Base-by-base conservation (phyloP, 2,888 invertebrate genomes). In the Reticulitermes lucifugus region DNA sequence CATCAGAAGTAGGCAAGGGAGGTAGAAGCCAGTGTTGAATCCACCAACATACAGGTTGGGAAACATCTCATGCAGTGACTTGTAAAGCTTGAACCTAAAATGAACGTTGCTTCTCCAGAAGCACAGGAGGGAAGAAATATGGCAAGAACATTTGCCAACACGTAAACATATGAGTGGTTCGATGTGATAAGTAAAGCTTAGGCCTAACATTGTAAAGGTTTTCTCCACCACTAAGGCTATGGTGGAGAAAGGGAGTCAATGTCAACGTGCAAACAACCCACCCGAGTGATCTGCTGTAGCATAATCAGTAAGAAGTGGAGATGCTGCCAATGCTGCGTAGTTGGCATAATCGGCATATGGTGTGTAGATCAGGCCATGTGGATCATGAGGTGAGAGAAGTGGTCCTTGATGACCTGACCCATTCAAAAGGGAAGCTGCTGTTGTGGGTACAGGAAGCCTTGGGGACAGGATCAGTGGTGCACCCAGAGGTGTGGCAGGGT, bases 401-500 rank as follows among this genome's bases (percentile, higher is more conserved):
- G 84, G 92, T 89, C 79, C 94, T 93, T 79, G 95, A 94, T 83
- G 94, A 93, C 89, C 84, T 87, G 92, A 93, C 86, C 92, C 94
- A 89, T 92, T 93, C 86, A 93, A 89, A 73, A 94, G 91, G 82
- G 93, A 93, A 81, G 95, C 95, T 73, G 95, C 96, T 86, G 96
- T 94, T 84, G 95, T 96, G 82, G 95, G 95, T 86, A 95, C 96
- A 22, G 96, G 96, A 94, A 97, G 96, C 89, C 98, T 94, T 86
- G 97, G 97, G 75, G 98, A 97, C 87, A 98, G 94, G 89, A 99
- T 98, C 90, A 98, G 93, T 4, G 98, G 98, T 0, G 98, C 98
- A 51, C 98, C 97, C 86, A 98, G 91, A 0, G 98, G 98, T 18
- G 96, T 95, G 83, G 93, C 95, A 4, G 94, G 93, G 22, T 92